Evolutionary conservation across 2,113 vertebrate genomes (phyloP), one percentile per base, ranked within the genome.

Genomic region (Heterochromis multidens): DNA sequence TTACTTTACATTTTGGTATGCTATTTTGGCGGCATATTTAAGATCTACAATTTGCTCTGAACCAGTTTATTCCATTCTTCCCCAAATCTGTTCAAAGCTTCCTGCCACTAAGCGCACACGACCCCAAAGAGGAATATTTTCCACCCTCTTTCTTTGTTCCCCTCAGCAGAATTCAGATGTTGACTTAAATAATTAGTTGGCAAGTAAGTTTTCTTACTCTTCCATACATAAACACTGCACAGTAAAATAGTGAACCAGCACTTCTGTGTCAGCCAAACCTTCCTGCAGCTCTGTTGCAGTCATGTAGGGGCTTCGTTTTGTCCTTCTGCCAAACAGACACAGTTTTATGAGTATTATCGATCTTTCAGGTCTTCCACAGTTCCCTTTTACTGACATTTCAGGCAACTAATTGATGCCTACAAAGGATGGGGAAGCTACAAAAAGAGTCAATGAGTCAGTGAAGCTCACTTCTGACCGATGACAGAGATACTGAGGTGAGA

Each of bases 341-440:
- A 0, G 5, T 52, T 52, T 74, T 31, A 74, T 29, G 10, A 31
- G 23, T 31, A 31, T 74, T 52, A 10, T 52, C n/a, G 27, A 29
- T 74, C 43, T 52, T 72, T 12, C 1, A 29, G 37, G 63, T 37
- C 29, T 65, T 65, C 21, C 21, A 37, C 33, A 65, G 63, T 46
- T 70, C 25, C 63, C 37, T 46, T 17, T 74, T 52, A 74, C 25
- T 74, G 27, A 52, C 17, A 52, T 31, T 86, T 78, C 78, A 52
- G 43, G 17, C 29, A 74, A 52, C 43, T 52, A 52, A 52, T 19
- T 31, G 17, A 72, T 72, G 25, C 14, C 17, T 0, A 49, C 9
- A 0, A 29, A 74, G 25, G 17, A 52, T 21, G 31, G 17, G 46
- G 17, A 31, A n/a, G 43, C 43, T 52, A 74, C 5, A 52, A 74